phyloP scores from a whole-genome alignment of 2,888 invertebrate genomes.

The Monopis laevigella region DNA sequence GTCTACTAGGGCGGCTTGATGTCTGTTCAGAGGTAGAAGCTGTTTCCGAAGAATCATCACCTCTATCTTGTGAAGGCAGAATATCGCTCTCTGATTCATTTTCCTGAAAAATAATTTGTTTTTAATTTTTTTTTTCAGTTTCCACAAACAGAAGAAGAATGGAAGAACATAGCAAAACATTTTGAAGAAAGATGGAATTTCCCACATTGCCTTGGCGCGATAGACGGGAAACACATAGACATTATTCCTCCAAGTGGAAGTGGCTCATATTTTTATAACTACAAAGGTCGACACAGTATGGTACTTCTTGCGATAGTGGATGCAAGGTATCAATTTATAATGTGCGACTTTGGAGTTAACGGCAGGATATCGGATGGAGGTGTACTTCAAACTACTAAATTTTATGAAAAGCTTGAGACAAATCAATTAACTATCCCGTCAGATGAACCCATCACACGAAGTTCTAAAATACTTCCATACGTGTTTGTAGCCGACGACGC shows the following conservation, averaged over 20 bases:
- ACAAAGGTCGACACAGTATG: conserved; percentile 22
- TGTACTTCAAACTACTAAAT: conserved; percentile 16
- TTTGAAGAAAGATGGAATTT: conserved; percentile 22
- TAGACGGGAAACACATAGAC: conserved; percentile 25
- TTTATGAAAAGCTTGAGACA: conserved; percentile 14
- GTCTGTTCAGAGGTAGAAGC: too few species aligned
- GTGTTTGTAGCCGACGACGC: conserved; percentile 21
- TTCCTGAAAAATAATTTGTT: conserved; percentile 4
- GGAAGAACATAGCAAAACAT: conserved; percentile 18
- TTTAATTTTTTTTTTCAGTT: conserved; percentile 16
- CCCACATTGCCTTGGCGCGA: conserved; percentile 22
- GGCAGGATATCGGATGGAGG: conserved; percentile 20
- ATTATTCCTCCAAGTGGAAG: conserved; percentile 19
- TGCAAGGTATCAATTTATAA: conserved; percentile 20
- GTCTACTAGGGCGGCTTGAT: too few species aligned
- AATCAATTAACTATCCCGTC: conserved; percentile 15
- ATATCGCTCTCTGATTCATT: too few species aligned
- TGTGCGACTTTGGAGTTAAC: conserved; percentile 20
- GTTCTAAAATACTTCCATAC: conserved; percentile 16
- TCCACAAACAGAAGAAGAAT: conserved; percentile 18
- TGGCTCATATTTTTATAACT: conserved; percentile 23
- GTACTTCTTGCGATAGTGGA: conserved; percentile 24
- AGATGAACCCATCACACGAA: conserved; percentile 12
- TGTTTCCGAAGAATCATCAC: too few species aligned
- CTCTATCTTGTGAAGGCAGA: too few species aligned